These are phyloP conservation scores for Hiodon alosoides DNA, from an alignment of 2,113 vertebrate species.

Conservation along the genomic window DNA sequence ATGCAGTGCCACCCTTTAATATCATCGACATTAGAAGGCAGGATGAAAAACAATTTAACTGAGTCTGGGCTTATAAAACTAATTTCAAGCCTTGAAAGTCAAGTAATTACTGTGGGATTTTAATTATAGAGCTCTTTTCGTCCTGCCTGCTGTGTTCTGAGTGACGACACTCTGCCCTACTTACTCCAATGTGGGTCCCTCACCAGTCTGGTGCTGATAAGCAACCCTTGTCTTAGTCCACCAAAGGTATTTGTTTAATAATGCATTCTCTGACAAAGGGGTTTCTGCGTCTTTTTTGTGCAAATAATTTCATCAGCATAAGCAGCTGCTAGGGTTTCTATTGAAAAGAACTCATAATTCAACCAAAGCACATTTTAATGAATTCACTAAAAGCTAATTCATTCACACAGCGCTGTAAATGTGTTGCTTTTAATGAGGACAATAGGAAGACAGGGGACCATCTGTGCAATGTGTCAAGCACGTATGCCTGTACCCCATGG, in stretches of 20 bases:
- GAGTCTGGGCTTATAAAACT: constrained; percentile 34
- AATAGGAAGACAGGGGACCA: not conserved
- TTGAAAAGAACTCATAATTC: constrained; percentile 9
- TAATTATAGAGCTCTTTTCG: constrained; percentile 41
- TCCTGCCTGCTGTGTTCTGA: constrained; percentile 14
- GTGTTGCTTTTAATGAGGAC: constrained; percentile 11
- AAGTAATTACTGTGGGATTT: constrained; percentile 42
- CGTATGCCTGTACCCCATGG: too few relatives aligned
- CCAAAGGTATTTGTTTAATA: constrained; percentile 42
- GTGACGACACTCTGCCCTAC: constrained; percentile 34
- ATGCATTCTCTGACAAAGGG: constrained; percentile 32
- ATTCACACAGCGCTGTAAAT: not conserved
- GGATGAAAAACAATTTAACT: constrained; percentile 38
- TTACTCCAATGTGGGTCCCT: constrained; percentile 30
- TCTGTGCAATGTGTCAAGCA: not conserved
- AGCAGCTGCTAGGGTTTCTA: constrained; percentile 6
- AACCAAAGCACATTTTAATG: not conserved
- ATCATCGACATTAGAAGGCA: constrained; percentile 2
- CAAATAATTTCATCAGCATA: constrained; percentile 14
- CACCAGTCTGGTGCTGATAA: constrained; percentile 28
- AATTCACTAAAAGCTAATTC: not conserved
- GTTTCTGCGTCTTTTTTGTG: constrained; percentile 2
- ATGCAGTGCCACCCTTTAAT: not conserved
- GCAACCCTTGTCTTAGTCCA: constrained; percentile 40
- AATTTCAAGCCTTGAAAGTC: constrained; percentile 43